Evolutionary conservation across 1,140 invertebrate species (phyloP).

Genomic region (Penaeus chinensis): DNA sequence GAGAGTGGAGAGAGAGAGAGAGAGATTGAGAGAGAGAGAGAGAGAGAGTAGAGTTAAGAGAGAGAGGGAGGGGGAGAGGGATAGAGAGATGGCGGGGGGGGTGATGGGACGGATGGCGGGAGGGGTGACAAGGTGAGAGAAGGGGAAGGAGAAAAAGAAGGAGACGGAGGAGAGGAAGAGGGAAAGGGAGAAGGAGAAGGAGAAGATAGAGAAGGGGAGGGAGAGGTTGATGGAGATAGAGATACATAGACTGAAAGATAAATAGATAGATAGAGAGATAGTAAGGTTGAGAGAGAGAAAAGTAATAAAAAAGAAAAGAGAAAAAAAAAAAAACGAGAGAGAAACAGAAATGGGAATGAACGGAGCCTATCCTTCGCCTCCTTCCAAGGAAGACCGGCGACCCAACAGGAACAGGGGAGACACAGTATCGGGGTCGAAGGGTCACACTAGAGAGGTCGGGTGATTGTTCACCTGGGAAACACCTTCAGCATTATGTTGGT

Average conservation of each 20-base stretch:
- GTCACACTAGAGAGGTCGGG: too few relatives aligned
- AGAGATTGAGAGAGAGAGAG: too few relatives aligned
- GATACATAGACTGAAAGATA: background rate
- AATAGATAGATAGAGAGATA: background rate
- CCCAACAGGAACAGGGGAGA: too few relatives aligned
- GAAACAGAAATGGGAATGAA: too few relatives aligned
- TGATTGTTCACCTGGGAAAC: too few relatives aligned
- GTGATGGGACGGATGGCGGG: background rate
- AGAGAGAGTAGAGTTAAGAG: background rate
- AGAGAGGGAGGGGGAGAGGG: background rate
- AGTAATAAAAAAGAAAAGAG: background rate
- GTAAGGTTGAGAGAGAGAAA: background rate
- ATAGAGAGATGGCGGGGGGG: background rate
- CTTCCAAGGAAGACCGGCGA: too few relatives aligned
- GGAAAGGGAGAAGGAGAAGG: too few relatives aligned
- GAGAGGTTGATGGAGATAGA: background rate
- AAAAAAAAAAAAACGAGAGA: too few relatives aligned
- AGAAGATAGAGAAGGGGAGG: background rate
- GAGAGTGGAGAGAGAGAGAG: background rate
- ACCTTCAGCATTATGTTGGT: too few relatives aligned
- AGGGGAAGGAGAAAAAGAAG: background rate
- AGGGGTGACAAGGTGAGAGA: conserved; percentile 14
- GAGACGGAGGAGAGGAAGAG: too few relatives aligned
- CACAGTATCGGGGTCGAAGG: too few relatives aligned
- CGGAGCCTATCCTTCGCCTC: too few relatives aligned